Evolutionary conservation across 2,113 vertebrate species (phyloP).

Genomic region (Balaenoptera acutorostrata): DNA sequence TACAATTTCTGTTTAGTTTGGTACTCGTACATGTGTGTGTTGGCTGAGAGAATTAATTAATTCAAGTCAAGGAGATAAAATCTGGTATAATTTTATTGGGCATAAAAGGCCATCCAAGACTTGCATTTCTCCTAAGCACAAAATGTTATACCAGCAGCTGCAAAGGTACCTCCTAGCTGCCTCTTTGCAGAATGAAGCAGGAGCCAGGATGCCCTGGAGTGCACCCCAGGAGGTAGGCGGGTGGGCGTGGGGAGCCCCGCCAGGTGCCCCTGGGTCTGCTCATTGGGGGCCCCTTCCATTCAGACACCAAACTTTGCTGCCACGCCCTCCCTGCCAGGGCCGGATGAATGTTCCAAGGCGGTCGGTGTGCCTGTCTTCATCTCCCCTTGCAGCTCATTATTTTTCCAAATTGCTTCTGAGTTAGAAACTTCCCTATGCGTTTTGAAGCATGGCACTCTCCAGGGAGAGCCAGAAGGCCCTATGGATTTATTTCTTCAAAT

Average conservation of each 20-base stretch:
- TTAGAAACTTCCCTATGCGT: neutral
- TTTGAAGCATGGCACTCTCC: neutral
- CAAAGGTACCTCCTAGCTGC: neutral
- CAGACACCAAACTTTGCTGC: fast-evolving
- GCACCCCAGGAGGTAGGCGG: neutral
- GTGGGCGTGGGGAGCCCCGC: fast-evolving
- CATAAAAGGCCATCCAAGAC: neutral
- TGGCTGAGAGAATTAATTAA: neutral
- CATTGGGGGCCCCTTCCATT: too few species aligned
- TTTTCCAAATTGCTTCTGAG: neutral
- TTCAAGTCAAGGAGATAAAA: neutral
- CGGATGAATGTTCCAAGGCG: too few species aligned
- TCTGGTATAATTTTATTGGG: neutral
- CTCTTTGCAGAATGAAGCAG: neutral
- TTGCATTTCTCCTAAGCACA: neutral
- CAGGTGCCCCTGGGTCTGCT: neutral
- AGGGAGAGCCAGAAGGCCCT: neutral
- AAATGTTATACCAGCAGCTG: neutral
- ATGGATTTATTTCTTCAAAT: neutral
- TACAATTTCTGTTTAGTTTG: neutral
- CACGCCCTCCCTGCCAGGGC: fast-evolving
- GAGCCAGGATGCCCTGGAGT: neutral
- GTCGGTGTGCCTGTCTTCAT: neutral
- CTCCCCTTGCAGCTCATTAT: neutral
- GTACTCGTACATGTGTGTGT: neutral